Conservation (phyloP, 2,888 invertebrate genomes). For the Oxyscelio sp. region DNA sequence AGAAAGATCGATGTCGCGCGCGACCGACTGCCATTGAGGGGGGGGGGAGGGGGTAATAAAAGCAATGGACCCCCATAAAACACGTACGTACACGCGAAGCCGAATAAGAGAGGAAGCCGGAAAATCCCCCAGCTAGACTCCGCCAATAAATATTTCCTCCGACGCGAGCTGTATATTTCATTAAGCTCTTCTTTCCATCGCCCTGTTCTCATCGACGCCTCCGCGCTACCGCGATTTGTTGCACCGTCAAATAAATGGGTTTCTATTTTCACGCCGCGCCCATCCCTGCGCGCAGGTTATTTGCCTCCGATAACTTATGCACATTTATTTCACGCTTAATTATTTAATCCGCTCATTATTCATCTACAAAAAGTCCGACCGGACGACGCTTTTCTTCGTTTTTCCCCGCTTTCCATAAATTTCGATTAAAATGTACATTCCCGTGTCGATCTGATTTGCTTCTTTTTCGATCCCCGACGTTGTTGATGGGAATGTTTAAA, state of each 20-base stretch:
- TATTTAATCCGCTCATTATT: slow-evolving; percentile 67
- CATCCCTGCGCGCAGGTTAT: slow-evolving; percentile 53
- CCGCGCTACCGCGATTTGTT: slow-evolving; percentile 72
- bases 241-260: slow-evolving; percentile 68
- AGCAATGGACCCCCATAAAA: slow-evolving; percentile 65
- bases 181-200: slow-evolving; percentile 74
- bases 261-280: slow-evolving; percentile 70
- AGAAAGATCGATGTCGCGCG: slow-evolving; percentile 61
- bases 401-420: slow-evolving; percentile 40
- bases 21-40: slow-evolving; percentile 19
- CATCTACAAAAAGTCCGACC: slow-evolving; percentile 47
- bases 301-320: slow-evolving; percentile 68
- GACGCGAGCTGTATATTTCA: slow-evolving; percentile 72
- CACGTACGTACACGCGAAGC: slow-evolving; percentile 52
- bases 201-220: slow-evolving; percentile 72
- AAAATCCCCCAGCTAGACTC: slow-evolving; percentile 64
- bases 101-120: slow-evolving; percentile 64
- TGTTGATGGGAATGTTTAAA: too few relatives aligned
- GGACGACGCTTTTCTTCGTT: slow-evolving; percentile 23
- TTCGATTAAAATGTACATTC: slow-evolving; percentile 35
- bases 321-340: slow-evolving; percentile 73
- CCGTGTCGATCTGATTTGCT: background rate
- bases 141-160: slow-evolving; percentile 71
- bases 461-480: background rate
- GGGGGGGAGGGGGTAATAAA: slow-evolving; percentile 50